Conservation (phyloP, 2,113 vertebrate species). For the Proteles cristata region DNA sequence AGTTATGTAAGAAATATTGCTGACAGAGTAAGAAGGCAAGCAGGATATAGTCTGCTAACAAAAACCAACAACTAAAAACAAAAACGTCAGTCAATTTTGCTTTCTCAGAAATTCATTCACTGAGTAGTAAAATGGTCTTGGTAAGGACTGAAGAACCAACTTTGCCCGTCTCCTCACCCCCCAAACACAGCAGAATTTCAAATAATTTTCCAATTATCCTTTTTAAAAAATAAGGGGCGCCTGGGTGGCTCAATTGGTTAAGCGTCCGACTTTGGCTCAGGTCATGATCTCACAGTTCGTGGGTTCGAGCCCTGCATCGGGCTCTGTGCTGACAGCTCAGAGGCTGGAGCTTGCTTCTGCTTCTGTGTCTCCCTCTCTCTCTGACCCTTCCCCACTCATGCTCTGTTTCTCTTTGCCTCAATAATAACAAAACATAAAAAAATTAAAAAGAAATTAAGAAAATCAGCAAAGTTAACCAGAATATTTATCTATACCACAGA, state of each 20-base stretch:
- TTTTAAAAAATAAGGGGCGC: too few species aligned
- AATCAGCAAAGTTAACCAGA: slow-evolving; percentile 51
- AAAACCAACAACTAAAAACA: not conserved
- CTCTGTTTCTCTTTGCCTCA: too few species aligned
- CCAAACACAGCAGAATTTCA: not conserved
- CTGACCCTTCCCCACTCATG: too few species aligned
- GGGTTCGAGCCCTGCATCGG: too few species aligned
- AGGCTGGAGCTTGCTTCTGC: too few species aligned
- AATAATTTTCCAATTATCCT: not conserved
- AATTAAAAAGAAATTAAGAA: not conserved
- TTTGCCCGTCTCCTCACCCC: not conserved
- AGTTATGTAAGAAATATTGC: slow-evolving; percentile 42
- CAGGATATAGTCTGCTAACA: not conserved
- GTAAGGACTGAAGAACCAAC: not conserved
- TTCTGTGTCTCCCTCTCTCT: too few species aligned
- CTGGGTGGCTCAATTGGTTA: too few species aligned
- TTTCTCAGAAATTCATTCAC: slow-evolving; percentile 47
- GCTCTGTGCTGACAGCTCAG: too few species aligned
- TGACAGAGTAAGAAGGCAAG: not conserved
- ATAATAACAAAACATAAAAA: too few species aligned
- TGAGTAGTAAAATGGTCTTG: not conserved
- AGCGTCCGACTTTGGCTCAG: too few species aligned
- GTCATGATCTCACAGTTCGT: too few species aligned
- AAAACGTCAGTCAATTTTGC: not conserved
- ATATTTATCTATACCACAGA: slow-evolving; percentile 34